phyloP scores from a whole-genome alignment of 2,888 invertebrate species.

The Dromius quadrimaculatus region DNA sequence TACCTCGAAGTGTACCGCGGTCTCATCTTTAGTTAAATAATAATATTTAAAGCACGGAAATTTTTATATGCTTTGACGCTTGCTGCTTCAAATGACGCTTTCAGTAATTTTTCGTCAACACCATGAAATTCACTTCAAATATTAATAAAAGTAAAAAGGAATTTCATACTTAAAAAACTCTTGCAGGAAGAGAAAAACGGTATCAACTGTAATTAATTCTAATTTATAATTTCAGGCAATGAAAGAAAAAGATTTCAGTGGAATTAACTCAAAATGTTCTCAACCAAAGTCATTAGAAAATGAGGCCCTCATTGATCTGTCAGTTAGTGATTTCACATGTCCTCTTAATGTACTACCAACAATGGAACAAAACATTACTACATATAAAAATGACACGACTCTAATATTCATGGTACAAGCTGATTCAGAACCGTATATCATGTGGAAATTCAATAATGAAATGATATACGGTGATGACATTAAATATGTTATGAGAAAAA shows the following conservation, averaged over 20 bases:
- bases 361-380: neutral
- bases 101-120: too few species aligned
- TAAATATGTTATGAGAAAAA: neutral
- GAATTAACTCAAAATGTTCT: constrained; percentile 3
- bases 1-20: too few species aligned
- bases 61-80: too few species aligned
- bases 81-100: too few species aligned
- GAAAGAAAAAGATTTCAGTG: neutral
- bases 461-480: neutral
- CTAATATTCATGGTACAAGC: neutral
- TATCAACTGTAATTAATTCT: too few species aligned
- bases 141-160: too few species aligned
- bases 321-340: neutral
- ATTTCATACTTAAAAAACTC: too few species aligned
- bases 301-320: neutral
- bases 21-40: too few species aligned
- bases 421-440: neutral
- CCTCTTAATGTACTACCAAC: neutral
- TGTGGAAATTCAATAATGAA: neutral
- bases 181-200: too few species aligned
- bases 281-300: constrained; percentile 3
- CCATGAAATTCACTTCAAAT: too few species aligned
- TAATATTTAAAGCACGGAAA: too few species aligned
- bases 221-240: neutral
- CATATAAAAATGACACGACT: neutral